These are phyloP conservation scores for Geopemphigus sp. DNA, from an alignment of 1,140 invertebrate species.

Conservation along the genomic window DNA sequence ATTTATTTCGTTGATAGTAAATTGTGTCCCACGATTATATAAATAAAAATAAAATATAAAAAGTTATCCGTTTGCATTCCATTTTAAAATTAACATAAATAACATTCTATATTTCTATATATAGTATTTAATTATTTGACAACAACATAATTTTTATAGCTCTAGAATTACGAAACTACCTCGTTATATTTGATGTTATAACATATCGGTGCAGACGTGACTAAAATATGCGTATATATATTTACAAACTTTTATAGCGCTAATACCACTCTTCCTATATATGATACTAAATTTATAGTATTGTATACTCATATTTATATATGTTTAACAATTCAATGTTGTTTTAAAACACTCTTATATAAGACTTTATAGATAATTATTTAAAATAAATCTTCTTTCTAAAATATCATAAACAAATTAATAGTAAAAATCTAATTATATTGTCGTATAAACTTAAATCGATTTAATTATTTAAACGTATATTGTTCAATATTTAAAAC, in stretches of 20 bases:
- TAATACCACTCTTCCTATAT: too few species aligned
- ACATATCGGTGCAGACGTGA: too few species aligned
- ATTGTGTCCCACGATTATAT: neutral
- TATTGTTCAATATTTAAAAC: neutral
- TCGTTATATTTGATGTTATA: neutral
- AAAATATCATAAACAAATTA: neutral
- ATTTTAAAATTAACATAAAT: neutral
- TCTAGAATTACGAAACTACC: conserved; percentile 13
- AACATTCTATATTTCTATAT: neutral
- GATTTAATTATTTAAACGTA: too few species aligned
- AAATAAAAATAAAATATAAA: neutral
- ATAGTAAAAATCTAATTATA: neutral
- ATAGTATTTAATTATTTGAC: neutral
- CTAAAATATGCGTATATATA: too few species aligned
- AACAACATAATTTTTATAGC: neutral
- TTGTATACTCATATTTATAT: neutral
- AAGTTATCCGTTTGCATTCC: neutral
- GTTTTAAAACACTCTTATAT: neutral
- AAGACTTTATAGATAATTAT: neutral
- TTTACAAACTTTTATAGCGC: too few species aligned
- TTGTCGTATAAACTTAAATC: neutral
- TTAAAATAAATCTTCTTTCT: neutral
- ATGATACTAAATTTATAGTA: neutral
- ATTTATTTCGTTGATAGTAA: neutral
- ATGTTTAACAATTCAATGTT: neutral